phyloP scores from a whole-genome alignment of 2,797 vertebrate species.

The Dallia pectoralis region DNA sequence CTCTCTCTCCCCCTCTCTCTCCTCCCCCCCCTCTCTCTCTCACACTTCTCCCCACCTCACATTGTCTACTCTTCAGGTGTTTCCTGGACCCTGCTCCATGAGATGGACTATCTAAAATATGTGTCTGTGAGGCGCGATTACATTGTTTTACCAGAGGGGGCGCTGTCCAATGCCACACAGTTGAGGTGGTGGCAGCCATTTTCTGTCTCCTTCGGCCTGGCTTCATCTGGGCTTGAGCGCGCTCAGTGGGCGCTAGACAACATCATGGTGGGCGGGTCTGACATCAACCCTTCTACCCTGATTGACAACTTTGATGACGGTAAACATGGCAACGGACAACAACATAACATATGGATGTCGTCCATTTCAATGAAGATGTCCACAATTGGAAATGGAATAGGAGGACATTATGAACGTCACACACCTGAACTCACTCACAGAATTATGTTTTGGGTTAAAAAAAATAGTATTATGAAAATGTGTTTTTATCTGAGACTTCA shows the following conservation, averaged over 20 bases:
- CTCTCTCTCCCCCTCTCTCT: background rate
- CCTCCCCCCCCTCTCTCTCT: background rate
- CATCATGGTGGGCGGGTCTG: constrained; percentile 92
- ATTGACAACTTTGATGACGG: constrained; percentile 97
- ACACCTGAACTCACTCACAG: no score
- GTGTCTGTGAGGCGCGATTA: constrained; percentile 93
- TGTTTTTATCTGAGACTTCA: no score
- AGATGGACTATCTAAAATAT: constrained; percentile 99
- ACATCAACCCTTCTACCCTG: constrained; percentile 95
- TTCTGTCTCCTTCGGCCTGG: constrained; percentile 82
- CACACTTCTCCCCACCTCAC: constrained; percentile 5
- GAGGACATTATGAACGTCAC: no score
- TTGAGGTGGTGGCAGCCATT: constrained; percentile 99
- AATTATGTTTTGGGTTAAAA: no score
- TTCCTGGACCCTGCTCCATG: constrained; percentile 93
- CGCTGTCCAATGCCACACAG: constrained; percentile 91
- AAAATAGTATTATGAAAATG: no score
- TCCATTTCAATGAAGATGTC: no score
- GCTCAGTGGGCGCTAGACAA: constrained; percentile 98
- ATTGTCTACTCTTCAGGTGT: constrained; percentile 76
- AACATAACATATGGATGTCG: background rate
- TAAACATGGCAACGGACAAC: constrained; percentile 47
- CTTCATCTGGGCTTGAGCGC: constrained; percentile 83
- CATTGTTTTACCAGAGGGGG: constrained; percentile 87
- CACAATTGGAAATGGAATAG: no score